These are phyloP conservation scores for Aix galericulata DNA, from an alignment of 2,113 vertebrate species.

Conservation along the genomic window DNA sequence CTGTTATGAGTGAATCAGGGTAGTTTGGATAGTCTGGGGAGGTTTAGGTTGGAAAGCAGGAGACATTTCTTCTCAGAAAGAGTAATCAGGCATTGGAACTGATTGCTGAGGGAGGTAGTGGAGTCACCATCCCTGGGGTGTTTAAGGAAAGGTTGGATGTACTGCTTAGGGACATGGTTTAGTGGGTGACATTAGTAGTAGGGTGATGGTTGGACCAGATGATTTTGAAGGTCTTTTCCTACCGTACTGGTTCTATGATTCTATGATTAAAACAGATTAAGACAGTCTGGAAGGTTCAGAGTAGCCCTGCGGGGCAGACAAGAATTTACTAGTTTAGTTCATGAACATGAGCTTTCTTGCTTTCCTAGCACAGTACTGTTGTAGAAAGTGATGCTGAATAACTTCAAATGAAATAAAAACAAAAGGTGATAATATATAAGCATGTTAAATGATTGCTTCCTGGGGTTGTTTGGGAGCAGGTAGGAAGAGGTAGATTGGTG, in stretches of 20 bases:
- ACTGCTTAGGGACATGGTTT: no score
- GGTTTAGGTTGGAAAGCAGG: no score
- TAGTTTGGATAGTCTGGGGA: not conserved
- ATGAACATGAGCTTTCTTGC: not conserved
- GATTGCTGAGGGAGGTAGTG: no score
- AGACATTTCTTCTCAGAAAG: no score
- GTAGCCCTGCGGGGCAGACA: not conserved
- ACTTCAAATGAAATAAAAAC: not conserved
- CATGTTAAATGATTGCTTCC: not conserved
- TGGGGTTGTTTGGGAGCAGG: not conserved
- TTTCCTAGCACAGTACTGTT: not conserved
- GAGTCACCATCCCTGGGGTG: no score
- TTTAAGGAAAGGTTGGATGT: no score
- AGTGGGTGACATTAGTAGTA: no score
- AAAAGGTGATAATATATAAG: not conserved
- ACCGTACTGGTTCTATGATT: no score
- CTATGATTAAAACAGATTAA: not conserved
- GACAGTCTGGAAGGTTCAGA: not conserved
- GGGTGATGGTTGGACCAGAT: no score
- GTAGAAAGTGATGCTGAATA: not conserved
- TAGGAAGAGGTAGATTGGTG: not conserved
- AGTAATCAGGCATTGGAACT: no score
- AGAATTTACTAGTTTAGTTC: not conserved
- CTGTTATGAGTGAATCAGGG: not conserved
- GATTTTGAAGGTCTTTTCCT: no score